Conservation (phyloP, 92 coral and sea anemone species). For the Phymanthus crucifer region DNA sequence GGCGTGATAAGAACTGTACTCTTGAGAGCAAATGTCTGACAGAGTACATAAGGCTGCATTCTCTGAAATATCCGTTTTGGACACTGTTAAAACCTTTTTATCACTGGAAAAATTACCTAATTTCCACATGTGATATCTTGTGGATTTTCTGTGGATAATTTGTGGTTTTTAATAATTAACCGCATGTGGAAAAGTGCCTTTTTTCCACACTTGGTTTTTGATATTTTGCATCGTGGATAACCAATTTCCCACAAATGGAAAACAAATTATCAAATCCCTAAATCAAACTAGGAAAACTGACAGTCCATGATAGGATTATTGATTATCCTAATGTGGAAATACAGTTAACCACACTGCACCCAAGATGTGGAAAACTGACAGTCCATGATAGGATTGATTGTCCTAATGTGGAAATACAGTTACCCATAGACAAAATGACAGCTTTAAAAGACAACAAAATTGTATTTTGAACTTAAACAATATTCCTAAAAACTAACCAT, state of each 20-base stretch:
- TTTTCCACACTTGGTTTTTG: constrained; percentile 1
- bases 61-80: too few relatives aligned
- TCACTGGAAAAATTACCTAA: background rate
- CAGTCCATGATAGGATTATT: background rate
- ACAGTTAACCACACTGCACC: background rate
- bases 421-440: too few relatives aligned
- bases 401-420: background rate
- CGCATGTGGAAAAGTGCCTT: background rate
- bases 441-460: too few relatives aligned
- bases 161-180: background rate
- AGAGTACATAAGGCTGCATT: too few relatives aligned
- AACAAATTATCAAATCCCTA: background rate
- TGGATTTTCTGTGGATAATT: background rate
- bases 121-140: background rate
- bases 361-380: background rate
- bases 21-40: too few relatives aligned
- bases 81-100: too few relatives aligned
- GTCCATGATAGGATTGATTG: too few relatives aligned
- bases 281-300: constrained; percentile 1
- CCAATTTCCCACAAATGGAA: background rate
- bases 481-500: too few relatives aligned
- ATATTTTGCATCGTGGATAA: background rate
- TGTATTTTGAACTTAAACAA: too few relatives aligned
- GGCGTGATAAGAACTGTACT: too few relatives aligned
- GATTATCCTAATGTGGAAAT: background rate